Percentiles rank a stretch among this genome's conserved stretches.
Conservation (phyloP, 2,797 vertebrate species). For the Alectoris magna region DNA sequence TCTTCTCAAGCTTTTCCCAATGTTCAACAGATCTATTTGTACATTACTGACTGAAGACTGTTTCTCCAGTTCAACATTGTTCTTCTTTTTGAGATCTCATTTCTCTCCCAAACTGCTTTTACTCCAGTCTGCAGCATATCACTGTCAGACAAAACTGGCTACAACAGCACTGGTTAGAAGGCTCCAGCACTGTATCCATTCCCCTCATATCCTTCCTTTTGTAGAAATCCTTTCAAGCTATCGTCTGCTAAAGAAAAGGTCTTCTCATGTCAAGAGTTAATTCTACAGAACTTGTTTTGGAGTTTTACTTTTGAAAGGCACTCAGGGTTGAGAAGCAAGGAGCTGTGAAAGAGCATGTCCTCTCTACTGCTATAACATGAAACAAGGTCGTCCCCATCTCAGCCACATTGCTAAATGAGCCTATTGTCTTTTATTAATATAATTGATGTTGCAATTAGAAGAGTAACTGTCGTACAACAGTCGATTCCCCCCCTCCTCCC, state of each 20-base stretch:
- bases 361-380: rapidly evolving
- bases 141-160: neutral
- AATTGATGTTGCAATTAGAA: neutral
- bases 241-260: neutral
- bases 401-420: neutral
- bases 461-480: too few species aligned
- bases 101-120: neutral
- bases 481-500: too few species aligned
- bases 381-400: neutral
- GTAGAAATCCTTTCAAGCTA: neutral
- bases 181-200: neutral
- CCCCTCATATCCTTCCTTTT: neutral
- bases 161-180: neutral
- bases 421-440: neutral
- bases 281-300: neutral
- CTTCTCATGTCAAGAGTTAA: neutral
- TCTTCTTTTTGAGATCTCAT: neutral
- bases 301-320: neutral
- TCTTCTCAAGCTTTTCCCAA: neutral
- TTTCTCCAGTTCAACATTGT: neutral
- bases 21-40: neutral
- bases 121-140: rapidly evolving
- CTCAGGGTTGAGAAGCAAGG: neutral
- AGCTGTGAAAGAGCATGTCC: neutral
- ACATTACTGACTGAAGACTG: neutral